Base-by-base conservation (phyloP, 2,113 vertebrate species). In the Eulemur rufifrons region DNA sequence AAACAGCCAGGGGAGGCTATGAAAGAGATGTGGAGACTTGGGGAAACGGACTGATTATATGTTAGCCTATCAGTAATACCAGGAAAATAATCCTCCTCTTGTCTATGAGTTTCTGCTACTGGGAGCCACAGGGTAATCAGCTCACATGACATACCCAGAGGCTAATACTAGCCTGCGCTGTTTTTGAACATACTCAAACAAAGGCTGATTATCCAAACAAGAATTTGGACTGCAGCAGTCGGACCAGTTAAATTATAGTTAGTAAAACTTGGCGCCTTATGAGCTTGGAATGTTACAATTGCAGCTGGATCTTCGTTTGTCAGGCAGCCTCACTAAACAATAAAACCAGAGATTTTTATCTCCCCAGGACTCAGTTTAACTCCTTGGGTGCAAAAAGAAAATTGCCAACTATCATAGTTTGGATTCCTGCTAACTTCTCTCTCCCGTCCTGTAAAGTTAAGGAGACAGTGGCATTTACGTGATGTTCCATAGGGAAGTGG, bases 161-260 rank as follows among this genome's bases (percentile, higher is more conserved):
- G 98, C 99, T 99, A 98, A 98, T 98, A 98, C 98, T 98, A 98
- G 98, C 98, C 98, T 98, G 96, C 94, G 92, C 98, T 98, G 97
- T 98, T 97, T 98, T 96, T 97, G 97, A 98, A 95, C 98, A 96
- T 98, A 98, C 95, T 99, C 99, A 98, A 98, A 99, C 99, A 99
- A 99, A 99, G 99, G 98, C 97, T 98, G 98, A 99, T 99, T 99
- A 99, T 99, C 98, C 98, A 98, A 99, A 99, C 98, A 98, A 98
- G 98, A 99, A 99, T 98, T 98, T 98, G 98, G 98, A 98, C 98
- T 98, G 98, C 97, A 97, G 97, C 98, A 98, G 97, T 97, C 86
- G 95, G 98, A 97, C 96, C 98, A 97, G 98, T 98, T 98, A 98
- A 99, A 98, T 98, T 98, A 98, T 98, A 98, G 98, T 99, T 99